These are phyloP conservation scores for Drosophila kuntzei DNA, from an alignment of 2,888 invertebrate genomes.

Conservation along the genomic window DNA sequence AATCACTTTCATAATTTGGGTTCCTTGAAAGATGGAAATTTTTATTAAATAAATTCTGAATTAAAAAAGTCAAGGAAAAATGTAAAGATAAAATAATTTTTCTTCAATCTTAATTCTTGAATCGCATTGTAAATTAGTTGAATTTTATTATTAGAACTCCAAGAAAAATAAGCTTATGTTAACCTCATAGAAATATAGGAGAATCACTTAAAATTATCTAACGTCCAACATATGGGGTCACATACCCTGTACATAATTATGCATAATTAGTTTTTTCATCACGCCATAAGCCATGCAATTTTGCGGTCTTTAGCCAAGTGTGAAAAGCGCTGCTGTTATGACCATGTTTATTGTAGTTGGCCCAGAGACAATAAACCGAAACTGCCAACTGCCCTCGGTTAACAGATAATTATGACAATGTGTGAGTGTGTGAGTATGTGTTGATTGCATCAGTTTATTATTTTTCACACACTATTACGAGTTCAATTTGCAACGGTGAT, in stretches of 20 bases:
- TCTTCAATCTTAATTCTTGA: no score
- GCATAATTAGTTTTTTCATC: constrained; percentile 50
- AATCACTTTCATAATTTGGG: no score
- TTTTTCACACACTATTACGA: constrained; percentile 55
- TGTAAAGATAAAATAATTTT: no score
- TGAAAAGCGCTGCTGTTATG: constrained; percentile 35
- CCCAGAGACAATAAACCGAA: constrained; percentile 2
- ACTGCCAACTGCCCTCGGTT: constrained; percentile 16
- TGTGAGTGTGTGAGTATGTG: constrained; percentile 14
- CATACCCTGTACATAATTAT: constrained; percentile 30
- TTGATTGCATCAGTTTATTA: constrained; percentile 56
- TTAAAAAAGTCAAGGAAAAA: no score
- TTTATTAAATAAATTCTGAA: no score
- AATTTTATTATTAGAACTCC: no score
- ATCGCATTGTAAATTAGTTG: no score
- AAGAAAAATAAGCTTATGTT: background rate
- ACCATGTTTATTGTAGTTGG: constrained; percentile 27
- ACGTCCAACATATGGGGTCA: background rate
- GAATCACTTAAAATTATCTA: background rate
- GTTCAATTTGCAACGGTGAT: constrained; percentile 55
- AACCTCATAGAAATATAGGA: background rate
- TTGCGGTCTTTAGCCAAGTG: constrained; percentile 47
- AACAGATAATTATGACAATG: constrained; percentile 21
- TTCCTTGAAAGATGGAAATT: no score
- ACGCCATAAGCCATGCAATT: constrained; percentile 45